phyloP scores from a whole-genome alignment of 2,888 invertebrate genomes.

The Leucophora obtusa region DNA sequence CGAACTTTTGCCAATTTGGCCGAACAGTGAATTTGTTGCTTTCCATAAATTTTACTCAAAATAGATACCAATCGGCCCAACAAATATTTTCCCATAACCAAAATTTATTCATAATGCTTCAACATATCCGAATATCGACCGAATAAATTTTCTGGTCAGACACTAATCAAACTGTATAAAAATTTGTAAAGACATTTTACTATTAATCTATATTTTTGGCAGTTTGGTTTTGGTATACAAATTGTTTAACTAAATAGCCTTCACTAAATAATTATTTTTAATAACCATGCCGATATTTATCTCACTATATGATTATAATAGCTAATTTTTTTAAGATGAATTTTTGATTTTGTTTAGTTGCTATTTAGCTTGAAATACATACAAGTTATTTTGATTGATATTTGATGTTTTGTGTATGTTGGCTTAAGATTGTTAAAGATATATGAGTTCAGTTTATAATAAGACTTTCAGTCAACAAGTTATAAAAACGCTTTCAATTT shows the following conservation, averaged over 20 bases:
- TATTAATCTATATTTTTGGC: constrained; percentile 4
- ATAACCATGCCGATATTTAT: too few species aligned
- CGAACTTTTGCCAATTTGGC: too few species aligned
- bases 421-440: constrained; percentile 22
- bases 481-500: constrained; percentile 8
- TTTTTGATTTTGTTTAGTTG: constrained; percentile 11
- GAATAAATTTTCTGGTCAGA: too few species aligned
- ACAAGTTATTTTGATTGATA: constrained; percentile 40
- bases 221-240: not conserved
- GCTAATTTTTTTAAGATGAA: constrained; percentile 14
- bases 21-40: too few species aligned
- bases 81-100: too few species aligned
- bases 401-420: constrained; percentile 11
- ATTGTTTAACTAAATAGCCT: not conserved
- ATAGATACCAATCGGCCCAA: too few species aligned
- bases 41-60: too few species aligned
- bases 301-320: not conserved
- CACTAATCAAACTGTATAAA: too few species aligned
- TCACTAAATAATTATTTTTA: not conserved
- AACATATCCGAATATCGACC: too few species aligned
- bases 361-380: constrained; percentile 2
- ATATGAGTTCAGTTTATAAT: constrained; percentile 39
- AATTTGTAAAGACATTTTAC: too few species aligned
- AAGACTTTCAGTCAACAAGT: constrained; percentile 31
- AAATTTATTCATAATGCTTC: too few species aligned